These are phyloP conservation scores for Rhea americana DNA, from an alignment of 2,113 vertebrate genomes.

Conservation along the genomic window DNA sequence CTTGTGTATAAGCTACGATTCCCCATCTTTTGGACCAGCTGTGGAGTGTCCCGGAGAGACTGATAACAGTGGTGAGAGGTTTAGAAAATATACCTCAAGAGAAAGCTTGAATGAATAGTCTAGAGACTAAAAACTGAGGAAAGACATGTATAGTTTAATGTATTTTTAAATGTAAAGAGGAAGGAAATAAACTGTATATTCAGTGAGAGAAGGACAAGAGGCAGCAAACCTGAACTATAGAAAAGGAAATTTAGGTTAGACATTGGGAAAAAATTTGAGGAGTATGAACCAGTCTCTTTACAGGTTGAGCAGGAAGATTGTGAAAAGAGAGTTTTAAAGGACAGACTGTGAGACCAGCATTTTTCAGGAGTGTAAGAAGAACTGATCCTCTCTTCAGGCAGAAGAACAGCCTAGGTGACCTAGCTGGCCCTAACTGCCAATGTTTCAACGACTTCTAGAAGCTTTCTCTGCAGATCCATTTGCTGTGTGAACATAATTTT, in stretches of 20 bases:
- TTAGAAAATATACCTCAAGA: not conserved
- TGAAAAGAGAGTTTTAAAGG: not conserved
- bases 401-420: not conserved
- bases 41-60: not conserved
- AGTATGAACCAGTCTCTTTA: not conserved
- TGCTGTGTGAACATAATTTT: not conserved
- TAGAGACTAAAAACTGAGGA: not conserved
- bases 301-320: not conserved
- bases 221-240: not conserved
- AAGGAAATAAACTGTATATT: not conserved
- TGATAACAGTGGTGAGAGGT: not conserved
- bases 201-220: not conserved
- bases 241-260: not conserved
- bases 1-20: not conserved
- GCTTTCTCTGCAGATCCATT: not conserved
- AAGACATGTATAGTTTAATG: not conserved
- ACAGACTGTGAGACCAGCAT: not conserved
- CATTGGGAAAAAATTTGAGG: not conserved
- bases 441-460: not conserved
- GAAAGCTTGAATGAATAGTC: not conserved
- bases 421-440: not conserved
- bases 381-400: not conserved
- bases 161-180: not conserved
- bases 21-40: not conserved
- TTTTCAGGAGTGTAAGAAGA: not conserved